Evolutionary conservation across 1,140 invertebrate species (phyloP).

Genomic region (Lanistes nyassanus): DNA sequence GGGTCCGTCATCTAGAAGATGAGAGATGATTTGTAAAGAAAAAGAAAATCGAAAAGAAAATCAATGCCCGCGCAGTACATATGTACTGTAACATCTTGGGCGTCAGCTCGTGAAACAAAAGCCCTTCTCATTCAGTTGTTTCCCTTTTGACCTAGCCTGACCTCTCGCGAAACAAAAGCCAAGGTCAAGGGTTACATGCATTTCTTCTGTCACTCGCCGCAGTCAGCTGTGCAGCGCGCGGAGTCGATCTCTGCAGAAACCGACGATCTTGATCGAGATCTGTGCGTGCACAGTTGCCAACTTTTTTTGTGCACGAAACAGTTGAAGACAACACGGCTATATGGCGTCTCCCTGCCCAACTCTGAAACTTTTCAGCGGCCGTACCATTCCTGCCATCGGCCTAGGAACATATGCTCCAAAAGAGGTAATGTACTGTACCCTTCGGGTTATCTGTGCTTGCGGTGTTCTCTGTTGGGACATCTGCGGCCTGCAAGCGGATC

Average conservation of each 20-base stretch:
- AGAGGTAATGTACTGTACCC: constrained; percentile 36
- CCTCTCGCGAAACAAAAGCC: too few relatives aligned
- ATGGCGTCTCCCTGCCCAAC: not conserved
- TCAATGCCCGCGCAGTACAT: too few relatives aligned
- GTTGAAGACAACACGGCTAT: not conserved
- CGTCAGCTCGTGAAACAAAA: too few relatives aligned
- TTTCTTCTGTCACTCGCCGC: not conserved
- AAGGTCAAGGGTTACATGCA: not conserved
- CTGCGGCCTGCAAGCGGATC: too few relatives aligned
- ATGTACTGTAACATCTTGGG: too few relatives aligned
- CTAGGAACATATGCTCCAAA: constrained; percentile 50
- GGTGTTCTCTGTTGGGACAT: too few relatives aligned
- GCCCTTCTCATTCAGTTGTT: too few relatives aligned
- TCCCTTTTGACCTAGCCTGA: too few relatives aligned
- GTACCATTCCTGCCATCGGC: constrained; percentile 43
- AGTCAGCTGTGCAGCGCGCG: not conserved
- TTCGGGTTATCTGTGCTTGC: not conserved
- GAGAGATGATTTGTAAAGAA: too few relatives aligned
- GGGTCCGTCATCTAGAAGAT: too few relatives aligned
- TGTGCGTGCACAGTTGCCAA: not conserved
- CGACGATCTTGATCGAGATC: too few relatives aligned
- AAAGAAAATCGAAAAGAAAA: too few relatives aligned
- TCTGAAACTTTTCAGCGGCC: constrained; percentile 33
- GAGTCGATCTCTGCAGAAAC: not conserved
- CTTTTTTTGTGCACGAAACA: not conserved